Base-by-base conservation (phyloP, 2,888 invertebrate species). In the Luperina testacea region DNA sequence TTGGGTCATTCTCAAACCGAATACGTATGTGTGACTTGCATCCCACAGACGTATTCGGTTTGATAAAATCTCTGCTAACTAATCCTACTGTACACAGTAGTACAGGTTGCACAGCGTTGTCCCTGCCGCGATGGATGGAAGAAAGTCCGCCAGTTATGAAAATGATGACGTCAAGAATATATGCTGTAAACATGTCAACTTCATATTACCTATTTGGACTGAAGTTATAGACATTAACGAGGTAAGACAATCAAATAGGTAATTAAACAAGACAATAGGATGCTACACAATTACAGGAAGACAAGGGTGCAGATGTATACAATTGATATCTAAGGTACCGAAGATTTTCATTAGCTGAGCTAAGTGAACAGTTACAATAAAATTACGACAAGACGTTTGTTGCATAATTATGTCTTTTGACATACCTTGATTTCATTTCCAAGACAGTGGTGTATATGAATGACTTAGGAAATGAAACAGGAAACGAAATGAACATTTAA, bases 241-340 rank as follows among this genome's bases (percentile, higher is more conserved):
- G 3, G 38, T 51, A 15, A 53, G 57, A 81, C 81, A 85, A 76
- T 73, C 51, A 57, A 51, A 71, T 53, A 81, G 51, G 70, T 38
- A 83, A 83, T 83, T 76, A 57, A 20, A 59, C 11, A 17, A 71
- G 63, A 83, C 85, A 83, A 85, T 67, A 15, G 48, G 9, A 64
- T 59, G n/a, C 42, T 42, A 71, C 24, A 73, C 70, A 71, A 85
- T 77, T 74, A 85, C 27, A 38, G 32, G 51, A 70, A 73, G 45
- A 53, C 11, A 70, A 38, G 75, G 72, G 45, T 73, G 53, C 45
- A 65, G 48, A 71, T 17, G 57, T 69, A 17, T n/a, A 75, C 64
- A 75, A 80, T 75, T 53, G 48, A 72, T 59, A 24, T 45, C 61
- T 74, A 65, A 57, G 53, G 17, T 69, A 69, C 13, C 20, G 53